These are phyloP conservation scores for Pogonocherus hispidulus DNA, from an alignment of 2,888 invertebrate species.

Conservation along the genomic window DNA sequence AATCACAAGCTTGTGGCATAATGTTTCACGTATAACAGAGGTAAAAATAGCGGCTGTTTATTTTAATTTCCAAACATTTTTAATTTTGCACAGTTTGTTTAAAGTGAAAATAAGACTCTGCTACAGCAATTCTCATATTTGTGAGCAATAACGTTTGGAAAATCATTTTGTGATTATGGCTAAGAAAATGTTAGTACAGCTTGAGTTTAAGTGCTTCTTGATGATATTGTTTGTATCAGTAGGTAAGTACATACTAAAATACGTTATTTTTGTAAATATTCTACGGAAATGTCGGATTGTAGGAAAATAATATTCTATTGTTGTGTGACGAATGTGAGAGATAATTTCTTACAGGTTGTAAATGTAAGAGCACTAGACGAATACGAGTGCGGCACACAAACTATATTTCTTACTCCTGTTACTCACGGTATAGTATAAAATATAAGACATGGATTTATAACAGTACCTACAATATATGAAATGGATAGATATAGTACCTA, in stretches of 20 bases:
- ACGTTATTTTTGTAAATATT: not conserved
- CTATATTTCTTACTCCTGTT: too few species aligned
- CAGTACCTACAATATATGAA: too few species aligned
- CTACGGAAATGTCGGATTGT: too few species aligned
- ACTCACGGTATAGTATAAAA: too few species aligned
- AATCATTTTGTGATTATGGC: not conserved
- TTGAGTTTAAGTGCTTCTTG: not conserved
- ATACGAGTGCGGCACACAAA: too few species aligned
- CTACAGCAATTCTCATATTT: not conserved
- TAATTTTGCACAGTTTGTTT: conserved; percentile 11
- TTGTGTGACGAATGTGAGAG: too few species aligned
- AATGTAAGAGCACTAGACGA: too few species aligned
- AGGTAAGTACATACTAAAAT: conserved; percentile 15
- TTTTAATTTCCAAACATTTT: conserved; percentile 4
- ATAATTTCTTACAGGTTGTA: too few species aligned
- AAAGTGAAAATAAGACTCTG: not conserved
- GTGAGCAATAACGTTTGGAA: not conserved
- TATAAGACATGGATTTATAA: too few species aligned
- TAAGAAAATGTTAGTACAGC: not conserved
- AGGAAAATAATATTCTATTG: too few species aligned
- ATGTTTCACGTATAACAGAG: not conserved
- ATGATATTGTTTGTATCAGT: not conserved
- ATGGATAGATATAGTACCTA: too few species aligned
- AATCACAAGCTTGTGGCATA: too few species aligned
- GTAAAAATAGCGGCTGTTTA: conserved; percentile 12